Evolutionary conservation across 2,797 vertebrate genomes (phyloP).

Genomic region (Gymnoscopelus microlampas): DNA sequence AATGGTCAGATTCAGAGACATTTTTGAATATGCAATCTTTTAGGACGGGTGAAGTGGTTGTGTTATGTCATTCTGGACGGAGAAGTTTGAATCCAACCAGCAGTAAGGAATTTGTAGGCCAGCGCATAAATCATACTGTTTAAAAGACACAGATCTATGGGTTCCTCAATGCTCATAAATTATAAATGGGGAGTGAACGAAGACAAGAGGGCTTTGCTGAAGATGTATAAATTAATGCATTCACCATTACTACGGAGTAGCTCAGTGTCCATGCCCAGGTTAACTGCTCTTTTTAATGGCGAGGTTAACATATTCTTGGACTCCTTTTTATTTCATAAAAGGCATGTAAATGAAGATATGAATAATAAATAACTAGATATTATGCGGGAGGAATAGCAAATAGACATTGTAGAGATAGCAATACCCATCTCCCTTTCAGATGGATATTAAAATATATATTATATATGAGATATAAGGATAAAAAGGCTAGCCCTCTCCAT

Average conservation of each 20-base stretch:
- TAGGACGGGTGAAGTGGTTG: constrained; percentile 23
- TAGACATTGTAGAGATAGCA: constrained; percentile 25
- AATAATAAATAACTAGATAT: constrained; percentile 62
- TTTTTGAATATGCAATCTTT: background rate
- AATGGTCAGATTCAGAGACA: too few species aligned
- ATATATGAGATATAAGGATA: too few species aligned
- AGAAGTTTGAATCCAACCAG: constrained; percentile 41
- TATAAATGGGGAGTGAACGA: constrained; percentile 40
- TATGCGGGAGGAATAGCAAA: constrained; percentile 61
- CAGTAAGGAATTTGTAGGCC: constrained; percentile 24
- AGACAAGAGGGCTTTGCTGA: constrained; percentile 40
- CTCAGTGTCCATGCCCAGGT: constrained; percentile 32
- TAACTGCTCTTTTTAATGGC: constrained; percentile 49
- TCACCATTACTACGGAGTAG: constrained; percentile 24
- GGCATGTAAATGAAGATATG: constrained; percentile 63
- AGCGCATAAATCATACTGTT: constrained; percentile 43
- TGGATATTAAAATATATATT: constrained; percentile 15
- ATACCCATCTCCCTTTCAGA: constrained; percentile 37
- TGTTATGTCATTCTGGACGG: constrained; percentile 45
- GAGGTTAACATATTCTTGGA: constrained; percentile 46
- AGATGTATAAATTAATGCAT: constrained; percentile 37
- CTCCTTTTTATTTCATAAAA: constrained; percentile 54
- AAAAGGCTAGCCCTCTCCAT: background rate
- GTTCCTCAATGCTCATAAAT: constrained; percentile 50
- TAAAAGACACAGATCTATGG: constrained; percentile 45